A percentile compares a stretch with the other conserved stretches of the same genome.
Evolutionary conservation across 1,140 invertebrate genomes (phyloP).

Genomic region (Hirudo medicinalis): DNA sequence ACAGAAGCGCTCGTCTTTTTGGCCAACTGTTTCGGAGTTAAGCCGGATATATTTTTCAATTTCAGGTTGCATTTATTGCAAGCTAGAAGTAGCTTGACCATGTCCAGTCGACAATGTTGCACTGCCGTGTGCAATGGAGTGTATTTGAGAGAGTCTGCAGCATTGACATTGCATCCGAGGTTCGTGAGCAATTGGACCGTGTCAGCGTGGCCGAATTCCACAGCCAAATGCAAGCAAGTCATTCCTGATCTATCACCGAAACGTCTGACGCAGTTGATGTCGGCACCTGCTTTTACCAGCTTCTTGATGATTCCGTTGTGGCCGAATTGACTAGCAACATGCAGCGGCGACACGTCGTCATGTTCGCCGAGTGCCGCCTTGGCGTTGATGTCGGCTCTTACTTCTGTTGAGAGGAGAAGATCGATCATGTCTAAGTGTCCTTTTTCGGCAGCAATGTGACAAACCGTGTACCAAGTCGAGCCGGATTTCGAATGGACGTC

Average conservation of each 20-base stretch:
- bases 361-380: constrained; percentile 19
- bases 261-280: constrained; percentile 37
- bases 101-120: constrained; percentile 13
- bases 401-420: constrained; percentile 20
- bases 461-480: constrained; percentile 23
- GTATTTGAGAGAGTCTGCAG: constrained; percentile 13
- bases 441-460: constrained; percentile 27
- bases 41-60: neutral
- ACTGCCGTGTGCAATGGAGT: constrained; percentile 3
- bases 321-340: constrained; percentile 66
- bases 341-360: constrained; percentile 51
- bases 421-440: constrained; percentile 21
- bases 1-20: neutral
- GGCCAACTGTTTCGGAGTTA: neutral
- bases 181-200: constrained; percentile 34
- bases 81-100: constrained; percentile 18
- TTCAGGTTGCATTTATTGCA: constrained; percentile 1
- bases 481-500: constrained; percentile 27
- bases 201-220: constrained; percentile 31
- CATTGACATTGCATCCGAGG: constrained; percentile 11
- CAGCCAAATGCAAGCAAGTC: constrained; percentile 49
- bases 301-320: constrained; percentile 55
- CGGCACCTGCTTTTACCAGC: constrained; percentile 55
- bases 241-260: constrained; percentile 20
- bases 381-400: constrained; percentile 22